Evolutionary conservation across 2,797 vertebrate genomes (phyloP), one percentile per base, ranked within the genome.

Genomic region (Adrianichthys oophorus): DNA sequence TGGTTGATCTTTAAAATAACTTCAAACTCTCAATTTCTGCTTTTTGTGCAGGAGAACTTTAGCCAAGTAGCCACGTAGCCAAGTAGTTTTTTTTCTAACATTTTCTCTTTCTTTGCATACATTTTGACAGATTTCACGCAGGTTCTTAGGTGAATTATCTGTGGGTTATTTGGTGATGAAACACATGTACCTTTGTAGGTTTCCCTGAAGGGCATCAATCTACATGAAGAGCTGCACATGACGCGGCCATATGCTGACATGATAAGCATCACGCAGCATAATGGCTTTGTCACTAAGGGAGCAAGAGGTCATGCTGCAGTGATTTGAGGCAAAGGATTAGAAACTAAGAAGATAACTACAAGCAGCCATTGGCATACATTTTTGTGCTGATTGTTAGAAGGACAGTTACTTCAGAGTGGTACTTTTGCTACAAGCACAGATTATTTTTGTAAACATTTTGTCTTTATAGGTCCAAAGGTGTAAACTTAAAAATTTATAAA

Each of bases 261-360:
- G 48, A 67, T 62, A 58, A 71, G 42, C 49, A 51, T 69, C 12
- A 53, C 24, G 26, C 41, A n/a, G 40, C 45, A 53, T 73, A 13
- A 59, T 72, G 53, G 52, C 51, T 66, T 54, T 55, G 40, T 62
- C 69, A 58, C 43, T 23, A 51, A 55, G 55, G 61, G 61, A 43
- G 71, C 71, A 76, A 76, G 71, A 82, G 75, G 73, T 79, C 77
- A 84, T 72, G 61, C 48, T 17, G 16, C 60, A 62, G 60, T 77
- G 76, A 80, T 75, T 81, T 73, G 79, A 80, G 60, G 65, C 77
- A 61, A 17, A 1, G 59, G 82, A 84, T 86, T 83, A 85, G 59
- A 79, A 85, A 84, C 72, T 82, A 84, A 82, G 68, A 75, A 65
- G 73, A 85, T 71, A 76, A 78, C 82, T 62, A 69, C 60, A 57